A percentile compares a stretch with the other conserved stretches of the same genome.
phyloP scores from a whole-genome alignment of 2,797 vertebrate species.

The Clarias laeviceps region DNA sequence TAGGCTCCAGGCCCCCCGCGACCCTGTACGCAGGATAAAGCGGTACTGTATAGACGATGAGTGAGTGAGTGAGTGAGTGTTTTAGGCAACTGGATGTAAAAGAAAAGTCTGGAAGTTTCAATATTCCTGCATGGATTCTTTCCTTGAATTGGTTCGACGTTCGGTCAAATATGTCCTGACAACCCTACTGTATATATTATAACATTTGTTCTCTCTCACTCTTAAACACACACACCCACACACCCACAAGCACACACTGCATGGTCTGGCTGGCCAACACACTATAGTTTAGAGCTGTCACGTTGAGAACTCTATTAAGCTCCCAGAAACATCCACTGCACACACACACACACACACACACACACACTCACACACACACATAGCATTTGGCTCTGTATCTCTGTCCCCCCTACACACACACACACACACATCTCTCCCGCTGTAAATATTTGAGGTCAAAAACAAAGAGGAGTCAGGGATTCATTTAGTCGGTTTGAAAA shows the following conservation, averaged over 20 bases:
- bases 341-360: conserved; percentile 28
- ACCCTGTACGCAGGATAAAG: too few species aligned
- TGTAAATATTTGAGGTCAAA: conserved; percentile 76
- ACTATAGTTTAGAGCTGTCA: conserved; percentile 76
- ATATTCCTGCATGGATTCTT: background rate
- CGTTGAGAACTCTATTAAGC: conserved; percentile 80
- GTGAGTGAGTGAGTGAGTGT: too few species aligned
- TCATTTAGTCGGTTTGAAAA: conserved; percentile 73
- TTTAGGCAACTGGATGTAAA: background rate
- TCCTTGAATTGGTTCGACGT: background rate
- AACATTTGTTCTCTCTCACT: background rate
- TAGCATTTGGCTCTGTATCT: conserved; percentile 40
- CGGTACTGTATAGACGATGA: too few species aligned
- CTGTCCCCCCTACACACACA: conserved; percentile 55
- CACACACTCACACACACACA: conserved; percentile 35
- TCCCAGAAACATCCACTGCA: conserved; percentile 51
- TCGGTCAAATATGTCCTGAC: background rate
- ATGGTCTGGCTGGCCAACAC: conserved; percentile 64
- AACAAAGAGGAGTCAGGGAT: conserved; percentile 71
- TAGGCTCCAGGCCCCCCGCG: too few species aligned
- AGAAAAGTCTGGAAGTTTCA: background rate
- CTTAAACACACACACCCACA: background rate
- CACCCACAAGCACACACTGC: background rate
- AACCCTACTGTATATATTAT: background rate
- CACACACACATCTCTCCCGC: conserved; percentile 70